Evolutionary conservation across 53 echinoderm and acorn worm species (phyloP).

Genomic region (Hippasteria phrygiana): DNA sequence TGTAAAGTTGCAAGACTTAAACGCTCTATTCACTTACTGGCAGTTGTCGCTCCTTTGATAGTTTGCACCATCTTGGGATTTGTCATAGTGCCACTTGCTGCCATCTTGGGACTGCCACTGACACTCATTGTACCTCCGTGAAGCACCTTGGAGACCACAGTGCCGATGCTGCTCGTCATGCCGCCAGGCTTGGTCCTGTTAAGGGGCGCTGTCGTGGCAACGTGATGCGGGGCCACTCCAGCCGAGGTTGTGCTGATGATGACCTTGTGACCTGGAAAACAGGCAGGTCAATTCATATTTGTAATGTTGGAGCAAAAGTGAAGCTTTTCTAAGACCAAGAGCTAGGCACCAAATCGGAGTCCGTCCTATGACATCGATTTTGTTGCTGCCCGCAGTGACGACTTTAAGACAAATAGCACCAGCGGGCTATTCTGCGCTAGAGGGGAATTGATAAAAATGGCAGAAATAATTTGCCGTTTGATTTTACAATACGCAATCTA

Average conservation of each 20-base stretch:
- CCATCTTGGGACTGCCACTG: background rate
- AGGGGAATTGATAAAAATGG: too few relatives aligned
- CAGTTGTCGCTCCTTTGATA: slow-evolving; percentile 40
- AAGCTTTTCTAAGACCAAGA: too few relatives aligned
- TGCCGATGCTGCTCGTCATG: background rate
- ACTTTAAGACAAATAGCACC: too few relatives aligned
- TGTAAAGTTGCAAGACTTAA: too few relatives aligned
- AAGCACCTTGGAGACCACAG: background rate
- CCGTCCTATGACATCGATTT: too few relatives aligned
- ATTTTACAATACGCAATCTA: too few relatives aligned
- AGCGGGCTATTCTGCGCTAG: too few relatives aligned
- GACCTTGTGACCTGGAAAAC: slow-evolving; percentile 44
- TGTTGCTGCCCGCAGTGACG: too few relatives aligned
- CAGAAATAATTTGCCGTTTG: too few relatives aligned
- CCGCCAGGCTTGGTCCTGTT: slow-evolving; percentile 33
- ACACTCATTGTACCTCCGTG: background rate
- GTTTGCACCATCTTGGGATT: slow-evolving; percentile 34
- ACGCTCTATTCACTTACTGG: slow-evolving; percentile 49
- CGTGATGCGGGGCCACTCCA: slow-evolving; percentile 32
- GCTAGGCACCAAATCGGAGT: too few relatives aligned
- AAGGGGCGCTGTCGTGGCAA: slow-evolving; percentile 1
- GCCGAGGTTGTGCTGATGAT: slow-evolving; percentile 48
- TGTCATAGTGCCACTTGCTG: background rate
- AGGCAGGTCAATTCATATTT: background rate
- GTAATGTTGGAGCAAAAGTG: too few relatives aligned